Conservation (phyloP, 2,888 invertebrate species). For the Linnaemya vulpina region DNA sequence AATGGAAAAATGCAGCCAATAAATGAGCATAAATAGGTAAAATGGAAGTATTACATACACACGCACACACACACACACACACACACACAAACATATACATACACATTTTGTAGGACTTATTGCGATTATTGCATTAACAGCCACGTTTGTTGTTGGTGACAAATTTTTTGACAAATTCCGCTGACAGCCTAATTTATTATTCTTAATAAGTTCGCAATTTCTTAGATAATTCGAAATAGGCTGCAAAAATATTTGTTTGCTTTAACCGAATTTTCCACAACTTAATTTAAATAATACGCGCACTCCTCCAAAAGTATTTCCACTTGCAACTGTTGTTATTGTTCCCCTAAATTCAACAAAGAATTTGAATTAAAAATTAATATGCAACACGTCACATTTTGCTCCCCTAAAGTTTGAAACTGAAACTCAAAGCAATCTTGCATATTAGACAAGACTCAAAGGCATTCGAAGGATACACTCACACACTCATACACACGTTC, state of each 20-base stretch:
- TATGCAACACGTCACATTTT: conserved; percentile 65
- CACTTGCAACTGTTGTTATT: conserved; percentile 18
- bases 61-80: too few species aligned
- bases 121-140: too few species aligned
- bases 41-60: too few species aligned
- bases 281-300: conserved; percentile 33
- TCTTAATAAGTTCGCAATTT: background rate
- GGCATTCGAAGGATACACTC: background rate
- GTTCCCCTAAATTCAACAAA: conserved; percentile 30
- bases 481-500: conserved; percentile 8
- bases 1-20: too few species aligned
- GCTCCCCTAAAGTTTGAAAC: conserved; percentile 52
- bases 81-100: too few species aligned
- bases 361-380: conserved; percentile 66
- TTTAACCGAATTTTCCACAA: background rate
- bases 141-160: too few species aligned
- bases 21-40: too few species aligned
- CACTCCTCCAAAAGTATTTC: background rate
- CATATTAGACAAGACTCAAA: conserved; percentile 31
- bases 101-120: too few species aligned
- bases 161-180: too few species aligned
- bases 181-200: too few species aligned
- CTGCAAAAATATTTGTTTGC: background rate
- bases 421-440: conserved; percentile 58
- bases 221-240: background rate